These are phyloP conservation scores for Philaenus spumarius DNA, from an alignment of 1,140 invertebrate species.

Conservation along the genomic window DNA sequence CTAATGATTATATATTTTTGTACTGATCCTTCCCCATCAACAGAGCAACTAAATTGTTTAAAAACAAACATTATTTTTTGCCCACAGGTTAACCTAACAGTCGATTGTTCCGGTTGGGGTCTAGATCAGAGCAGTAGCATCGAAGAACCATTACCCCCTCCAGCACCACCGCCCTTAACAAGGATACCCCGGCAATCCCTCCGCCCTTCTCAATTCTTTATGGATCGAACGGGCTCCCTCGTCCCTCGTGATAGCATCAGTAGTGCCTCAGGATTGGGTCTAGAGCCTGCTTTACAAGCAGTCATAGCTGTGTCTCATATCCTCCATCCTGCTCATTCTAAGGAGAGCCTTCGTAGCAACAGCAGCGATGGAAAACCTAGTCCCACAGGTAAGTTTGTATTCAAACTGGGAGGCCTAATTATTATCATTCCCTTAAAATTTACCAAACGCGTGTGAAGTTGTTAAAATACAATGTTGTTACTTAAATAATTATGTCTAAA, in stretches of 20 bases:
- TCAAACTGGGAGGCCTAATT: no score
- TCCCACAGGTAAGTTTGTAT: constrained; percentile 18
- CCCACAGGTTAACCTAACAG: constrained; percentile 39
- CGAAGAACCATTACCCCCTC: constrained; percentile 3
- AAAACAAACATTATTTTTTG: no score
- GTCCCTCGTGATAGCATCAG: constrained; percentile 30
- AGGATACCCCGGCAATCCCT: constrained; percentile 13
- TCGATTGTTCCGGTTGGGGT: constrained; percentile 35
- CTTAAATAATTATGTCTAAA: no score
- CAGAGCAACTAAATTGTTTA: no score
- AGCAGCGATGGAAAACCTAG: constrained; percentile 24
- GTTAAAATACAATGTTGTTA: no score
- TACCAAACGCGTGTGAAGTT: no score
- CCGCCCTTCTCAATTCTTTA: not conserved
- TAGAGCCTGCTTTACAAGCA: constrained; percentile 36
- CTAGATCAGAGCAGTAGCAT: constrained; percentile 4
- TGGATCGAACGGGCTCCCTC: constrained; percentile 13
- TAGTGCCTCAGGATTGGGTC: constrained; percentile 31
- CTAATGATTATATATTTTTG: no score
- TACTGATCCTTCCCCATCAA: no score
- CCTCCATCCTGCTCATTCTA: constrained; percentile 33
- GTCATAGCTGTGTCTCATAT: constrained; percentile 37
- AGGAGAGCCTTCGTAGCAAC: constrained; percentile 32
- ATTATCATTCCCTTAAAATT: no score
- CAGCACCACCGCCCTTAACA: constrained; percentile 10